Evolutionary conservation across 1,140 invertebrate genomes (phyloP).

Genomic region (Triops cancriformis): DNA sequence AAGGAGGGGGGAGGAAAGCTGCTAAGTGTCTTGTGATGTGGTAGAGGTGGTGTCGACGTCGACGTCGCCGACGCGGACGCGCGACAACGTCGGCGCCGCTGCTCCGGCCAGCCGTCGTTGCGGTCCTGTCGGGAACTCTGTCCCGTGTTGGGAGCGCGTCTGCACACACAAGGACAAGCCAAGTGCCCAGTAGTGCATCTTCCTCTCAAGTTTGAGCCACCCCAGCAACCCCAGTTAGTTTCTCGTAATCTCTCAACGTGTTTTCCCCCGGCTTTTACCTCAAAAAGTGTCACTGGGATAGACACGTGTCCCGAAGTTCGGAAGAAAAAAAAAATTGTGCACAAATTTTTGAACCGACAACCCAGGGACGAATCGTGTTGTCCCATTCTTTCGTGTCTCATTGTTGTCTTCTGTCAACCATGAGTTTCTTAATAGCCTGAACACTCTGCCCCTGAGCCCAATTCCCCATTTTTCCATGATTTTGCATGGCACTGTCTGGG

Average conservation of each 20-base stretch:
- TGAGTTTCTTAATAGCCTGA: background rate
- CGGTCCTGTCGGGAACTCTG: background rate
- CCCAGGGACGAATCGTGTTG: too few species aligned
- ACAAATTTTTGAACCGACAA: too few species aligned
- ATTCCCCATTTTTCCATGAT: background rate
- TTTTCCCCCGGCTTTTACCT: background rate
- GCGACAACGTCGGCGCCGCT: constrained; percentile 6
- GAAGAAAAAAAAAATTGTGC: too few species aligned
- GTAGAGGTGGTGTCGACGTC: constrained; percentile 2
- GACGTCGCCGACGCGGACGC: constrained; percentile 11
- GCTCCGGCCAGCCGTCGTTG: background rate
- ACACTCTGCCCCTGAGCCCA: background rate
- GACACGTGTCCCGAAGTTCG: too few species aligned
- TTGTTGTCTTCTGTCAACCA: background rate
- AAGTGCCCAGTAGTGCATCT: background rate
- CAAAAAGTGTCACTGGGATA: too few species aligned
- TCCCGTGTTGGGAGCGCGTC: background rate
- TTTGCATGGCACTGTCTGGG: constrained; percentile 6
- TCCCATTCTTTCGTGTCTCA: too few species aligned
- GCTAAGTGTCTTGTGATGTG: background rate
- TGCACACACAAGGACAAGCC: background rate
- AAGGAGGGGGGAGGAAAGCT: background rate
- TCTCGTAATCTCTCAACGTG: background rate
- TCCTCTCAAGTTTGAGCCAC: background rate
- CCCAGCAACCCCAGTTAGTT: background rate